Percentiles rank a stretch among this genome's conserved stretches.
These are phyloP conservation scores for Thymelicus acteon DNA, from an alignment of 2,888 invertebrate genomes.

Conservation along the genomic window DNA sequence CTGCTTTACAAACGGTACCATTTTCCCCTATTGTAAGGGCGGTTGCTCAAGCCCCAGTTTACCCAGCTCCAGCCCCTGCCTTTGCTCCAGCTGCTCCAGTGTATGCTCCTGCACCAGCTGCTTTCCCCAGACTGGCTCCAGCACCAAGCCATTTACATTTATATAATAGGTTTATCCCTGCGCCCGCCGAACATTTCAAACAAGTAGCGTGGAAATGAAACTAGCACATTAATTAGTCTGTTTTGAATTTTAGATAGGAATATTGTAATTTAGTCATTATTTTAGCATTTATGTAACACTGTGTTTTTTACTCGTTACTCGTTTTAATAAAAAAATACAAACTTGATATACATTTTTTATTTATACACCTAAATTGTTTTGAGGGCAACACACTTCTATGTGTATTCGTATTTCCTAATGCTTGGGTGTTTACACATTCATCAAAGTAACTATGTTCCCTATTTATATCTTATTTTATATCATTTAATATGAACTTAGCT, in stretches of 20 bases:
- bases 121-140: slow-evolving; percentile 56
- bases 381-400: no score
- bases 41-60: slow-evolving; percentile 52
- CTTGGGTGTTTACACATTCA: no score
- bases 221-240: slow-evolving; percentile 44
- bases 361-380: no score
- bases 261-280: slow-evolving; percentile 38
- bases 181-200: slow-evolving; percentile 58
- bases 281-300: slow-evolving; percentile 47
- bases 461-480: no score
- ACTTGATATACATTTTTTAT: slow-evolving; percentile 56
- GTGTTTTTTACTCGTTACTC: slow-evolving; percentile 47
- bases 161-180: slow-evolving; percentile 58
- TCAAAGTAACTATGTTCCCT: no score
- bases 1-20: slow-evolving; percentile 55
- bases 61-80: slow-evolving; percentile 50
- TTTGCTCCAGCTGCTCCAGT: slow-evolving; percentile 41
- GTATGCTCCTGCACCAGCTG: slow-evolving; percentile 55
- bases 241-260: slow-evolving; percentile 12
- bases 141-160: slow-evolving; percentile 64
- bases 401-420: no score
- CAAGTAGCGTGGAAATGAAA: slow-evolving; percentile 74
- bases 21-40: slow-evolving; percentile 57
- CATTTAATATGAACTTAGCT: no score
- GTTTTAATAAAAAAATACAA: slow-evolving; percentile 49